Base-by-base conservation (phyloP, 2,113 vertebrate species). In the Burhinus bistriatus region DNA sequence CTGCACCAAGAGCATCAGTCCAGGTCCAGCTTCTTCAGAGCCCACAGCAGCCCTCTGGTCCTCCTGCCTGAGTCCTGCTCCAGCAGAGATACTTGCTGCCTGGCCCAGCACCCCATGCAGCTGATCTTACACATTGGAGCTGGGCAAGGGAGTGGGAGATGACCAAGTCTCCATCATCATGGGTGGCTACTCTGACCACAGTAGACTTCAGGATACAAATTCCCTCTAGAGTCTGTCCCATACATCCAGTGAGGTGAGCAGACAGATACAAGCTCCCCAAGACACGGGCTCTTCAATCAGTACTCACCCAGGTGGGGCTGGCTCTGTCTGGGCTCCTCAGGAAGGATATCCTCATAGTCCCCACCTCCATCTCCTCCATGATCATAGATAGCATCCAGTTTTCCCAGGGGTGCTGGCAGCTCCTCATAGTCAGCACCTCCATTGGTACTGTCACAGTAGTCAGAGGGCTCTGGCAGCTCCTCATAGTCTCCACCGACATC, bases 401-500 rank as follows among this genome's bases (percentile, higher is more conserved):
- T 64, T 85, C 6, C 95, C 44, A 18, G 11, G 1, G 86, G 30
- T 29, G 90, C 91, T 13, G 29, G 95, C 15, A 99, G 78, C 68
- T 97, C 96, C 78, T 94, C 96, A n/a, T 97, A 97, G 23, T 97
- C 95, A 34, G 94, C 97, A 6, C 83, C 94, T 57, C 82, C 94
- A 40, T 9, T 76, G 62, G 23, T 16, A 34, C 86, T 59, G 11
- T 95, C 88, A 16, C 66, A 90, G 45, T 87, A 85, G 54, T 78
- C 90, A 26, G 58, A 61, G 20, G 73, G 51, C 32, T 96, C 94
- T 7, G 20, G 95, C 13, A 99, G 78, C 18, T 98, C 98, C 68
- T 99, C 98, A 17, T 99, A 99, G 20, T 98, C 98, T 64, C 85
- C 98, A 30, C 42, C 16, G 1, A 22, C 49, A 6, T 96, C 98